These are phyloP conservation scores for Sebastes dallii DNA, from an alignment of 2,797 vertebrate species.

Conservation along the genomic window DNA sequence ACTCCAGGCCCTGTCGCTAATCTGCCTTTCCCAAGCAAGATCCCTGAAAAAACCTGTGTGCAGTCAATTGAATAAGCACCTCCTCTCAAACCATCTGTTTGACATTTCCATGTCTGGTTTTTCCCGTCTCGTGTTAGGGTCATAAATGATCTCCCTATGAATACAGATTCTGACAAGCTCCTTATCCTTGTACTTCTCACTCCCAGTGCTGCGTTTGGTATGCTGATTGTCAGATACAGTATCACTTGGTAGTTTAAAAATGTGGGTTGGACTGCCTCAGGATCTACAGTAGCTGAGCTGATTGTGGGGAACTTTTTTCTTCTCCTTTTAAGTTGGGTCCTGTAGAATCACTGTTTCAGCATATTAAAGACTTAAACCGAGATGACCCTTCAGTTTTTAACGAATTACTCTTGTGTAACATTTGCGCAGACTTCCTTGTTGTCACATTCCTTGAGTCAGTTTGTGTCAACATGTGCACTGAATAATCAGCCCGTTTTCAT, in stretches of 20 bases:
- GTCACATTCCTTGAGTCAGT: neutral
- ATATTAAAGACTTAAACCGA: neutral
- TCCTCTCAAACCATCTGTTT: conserved; percentile 71
- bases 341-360: neutral
- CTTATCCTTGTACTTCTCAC: conserved; percentile 28
- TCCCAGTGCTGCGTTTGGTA: conserved; percentile 10
- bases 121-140: conserved; percentile 39
- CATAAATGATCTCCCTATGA: conserved; percentile 53
- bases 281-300: conserved; percentile 1
- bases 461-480: neutral
- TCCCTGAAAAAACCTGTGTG: conserved; percentile 49
- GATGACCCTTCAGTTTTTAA: neutral
- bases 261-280: neutral
- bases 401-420: neutral
- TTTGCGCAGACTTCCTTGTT: neutral
- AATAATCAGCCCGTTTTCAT: neutral
- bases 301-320: neutral
- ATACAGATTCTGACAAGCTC: conserved; percentile 50
- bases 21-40: conserved; percentile 57
- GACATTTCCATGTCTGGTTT: conserved; percentile 64
- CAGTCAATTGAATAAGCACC: conserved; percentile 65
- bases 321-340: neutral
- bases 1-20: conserved; percentile 62
- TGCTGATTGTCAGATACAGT: conserved; percentile 53
- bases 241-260: conserved; percentile 29